A percentile compares a stretch with the other conserved stretches of the same genome.
These are phyloP conservation scores for Diceros bicornis DNA, from an alignment of 2,797 vertebrate species.

Conservation along the genomic window DNA sequence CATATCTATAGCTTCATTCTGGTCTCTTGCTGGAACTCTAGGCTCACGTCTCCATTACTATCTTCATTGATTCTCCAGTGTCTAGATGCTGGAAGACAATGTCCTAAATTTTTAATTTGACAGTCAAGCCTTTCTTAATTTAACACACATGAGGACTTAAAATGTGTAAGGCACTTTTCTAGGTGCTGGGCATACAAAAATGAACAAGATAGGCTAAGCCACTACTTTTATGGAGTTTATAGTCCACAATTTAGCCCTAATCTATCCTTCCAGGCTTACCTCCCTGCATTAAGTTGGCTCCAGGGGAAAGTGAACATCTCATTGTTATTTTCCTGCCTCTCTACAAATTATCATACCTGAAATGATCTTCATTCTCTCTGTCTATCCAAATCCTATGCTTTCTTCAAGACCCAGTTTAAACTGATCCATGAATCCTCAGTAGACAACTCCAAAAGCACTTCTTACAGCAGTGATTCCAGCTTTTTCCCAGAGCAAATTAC, in stretches of 20 bases:
- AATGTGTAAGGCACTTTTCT: neutral
- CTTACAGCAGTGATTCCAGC: neutral
- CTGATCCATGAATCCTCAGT: neutral
- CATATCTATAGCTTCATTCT: neutral
- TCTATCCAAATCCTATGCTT: neutral
- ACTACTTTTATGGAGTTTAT: neutral
- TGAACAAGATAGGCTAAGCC: neutral
- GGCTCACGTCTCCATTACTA: neutral
- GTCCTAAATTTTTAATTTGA: constrained; percentile 1
- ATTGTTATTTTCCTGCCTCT: neutral
- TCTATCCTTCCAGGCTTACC: neutral
- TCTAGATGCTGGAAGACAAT: neutral
- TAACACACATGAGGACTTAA: neutral
- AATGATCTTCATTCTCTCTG: neutral
- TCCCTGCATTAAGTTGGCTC: neutral
- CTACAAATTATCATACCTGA: neutral
- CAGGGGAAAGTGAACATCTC: neutral
- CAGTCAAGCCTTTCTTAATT: neutral
- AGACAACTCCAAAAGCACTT: neutral
- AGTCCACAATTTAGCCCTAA: neutral
- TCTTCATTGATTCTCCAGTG: neutral
- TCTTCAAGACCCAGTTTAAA: neutral
- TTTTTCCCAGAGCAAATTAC: neutral
- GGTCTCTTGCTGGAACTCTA: neutral
- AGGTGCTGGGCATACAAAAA: neutral